These are phyloP conservation scores for Muschampia plurimacula DNA, from an alignment of 2,888 invertebrate genomes.

Conservation along the genomic window DNA sequence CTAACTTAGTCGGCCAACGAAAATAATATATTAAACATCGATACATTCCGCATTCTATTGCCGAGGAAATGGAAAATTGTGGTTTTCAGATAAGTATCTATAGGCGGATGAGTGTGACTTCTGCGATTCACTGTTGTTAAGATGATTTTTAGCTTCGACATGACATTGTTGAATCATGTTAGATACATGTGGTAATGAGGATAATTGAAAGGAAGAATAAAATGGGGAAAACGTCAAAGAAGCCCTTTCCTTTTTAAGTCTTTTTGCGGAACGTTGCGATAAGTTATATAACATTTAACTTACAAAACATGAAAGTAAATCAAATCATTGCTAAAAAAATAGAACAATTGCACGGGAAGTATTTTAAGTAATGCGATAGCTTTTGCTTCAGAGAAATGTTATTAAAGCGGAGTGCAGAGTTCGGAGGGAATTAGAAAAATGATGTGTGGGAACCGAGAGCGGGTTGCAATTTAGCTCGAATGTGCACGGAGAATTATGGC, in stretches of 20 bases:
- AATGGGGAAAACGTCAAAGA: not conserved
- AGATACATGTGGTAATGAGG: constrained; percentile 7
- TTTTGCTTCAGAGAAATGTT: constrained; percentile 54
- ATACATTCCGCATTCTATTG: constrained; percentile 55
- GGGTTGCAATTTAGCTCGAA: constrained; percentile 74
- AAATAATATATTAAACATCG: constrained; percentile 60
- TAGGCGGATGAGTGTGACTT: constrained; percentile 16
- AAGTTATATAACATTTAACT: not conserved
- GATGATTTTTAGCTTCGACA: constrained; percentile 5
- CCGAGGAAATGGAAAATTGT: constrained; percentile 52
- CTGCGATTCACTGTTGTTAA: not conserved
- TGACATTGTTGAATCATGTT: constrained; percentile 12
- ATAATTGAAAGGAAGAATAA: constrained; percentile 4
- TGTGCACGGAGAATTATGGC: constrained; percentile 78
- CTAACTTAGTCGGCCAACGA: constrained; percentile 55
- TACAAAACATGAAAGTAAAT: not conserved
- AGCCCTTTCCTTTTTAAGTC: not conserved
- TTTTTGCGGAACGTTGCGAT: constrained; percentile 13
- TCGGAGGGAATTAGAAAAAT: constrained; percentile 75
- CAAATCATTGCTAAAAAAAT: not conserved
- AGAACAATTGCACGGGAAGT: constrained; percentile 6
- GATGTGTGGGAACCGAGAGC: constrained; percentile 76
- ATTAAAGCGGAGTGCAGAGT: constrained; percentile 67
- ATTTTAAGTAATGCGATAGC: constrained; percentile 30
- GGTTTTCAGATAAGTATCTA: constrained; percentile 27